Evolutionary conservation across 2,888 invertebrate species (phyloP), one percentile per base, ranked within the genome.

Genomic region (Tanytarsus gracilentus): DNA sequence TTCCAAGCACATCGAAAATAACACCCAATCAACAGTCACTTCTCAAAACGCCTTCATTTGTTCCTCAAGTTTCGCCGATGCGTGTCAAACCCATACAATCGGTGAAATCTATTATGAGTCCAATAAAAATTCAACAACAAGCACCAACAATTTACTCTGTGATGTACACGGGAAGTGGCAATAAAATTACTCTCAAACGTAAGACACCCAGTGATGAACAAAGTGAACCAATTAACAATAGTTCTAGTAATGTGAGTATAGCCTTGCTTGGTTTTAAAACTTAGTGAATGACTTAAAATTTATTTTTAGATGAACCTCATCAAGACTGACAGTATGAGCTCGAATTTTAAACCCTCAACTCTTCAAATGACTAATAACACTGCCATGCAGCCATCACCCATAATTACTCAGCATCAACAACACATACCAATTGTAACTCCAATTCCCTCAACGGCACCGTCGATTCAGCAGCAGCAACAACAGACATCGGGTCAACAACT

Each of bases 101-200:
- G 33, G 29, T 55, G 6, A 49, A 33, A 72, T 75, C 56, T 76
- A 76, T 67, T 9, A 40, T 55, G 27, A 76, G 36, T 74, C 75
- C 27, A 73, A 76, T 49, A 66, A 75, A 36, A 23, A 61, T 40
- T 14, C 49, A 49, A 25, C 49, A 26, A 49, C 14, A 25, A 5
- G 18, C 29, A 30, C 58, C 80, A 18, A 79, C 81, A 16, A 76
- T 83, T 69, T 88, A 88, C 73, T 88, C 88, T 63, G 87, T 88
- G 49, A 80, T 87, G 78, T 86, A 86, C 73, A 84, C 87, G 59
- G 87, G 86, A 14, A 80, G 83, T 64, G 87, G 87, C 58, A 88
- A 87, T 71, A 88, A 88, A 77, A 86, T 88, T 66, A 88, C 87
- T 49, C 86, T 88, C 65, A 88, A 88, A 71, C 77, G 88, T 65